These are phyloP conservation scores for Poecile montanus DNA, from an alignment of 2,797 vertebrate genomes.

Conservation along the genomic window DNA sequence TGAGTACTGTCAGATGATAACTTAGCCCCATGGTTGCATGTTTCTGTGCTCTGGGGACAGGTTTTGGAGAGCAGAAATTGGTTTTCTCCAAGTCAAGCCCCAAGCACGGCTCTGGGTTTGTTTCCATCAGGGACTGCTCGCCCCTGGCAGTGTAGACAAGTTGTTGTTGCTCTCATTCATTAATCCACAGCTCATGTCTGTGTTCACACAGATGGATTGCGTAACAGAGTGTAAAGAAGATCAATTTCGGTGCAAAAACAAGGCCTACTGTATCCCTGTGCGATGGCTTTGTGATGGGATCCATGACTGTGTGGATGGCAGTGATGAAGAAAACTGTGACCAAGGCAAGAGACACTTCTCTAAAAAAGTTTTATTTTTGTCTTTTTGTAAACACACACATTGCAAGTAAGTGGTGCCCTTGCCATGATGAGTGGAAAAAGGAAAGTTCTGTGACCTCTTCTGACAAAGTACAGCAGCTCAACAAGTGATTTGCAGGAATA, in stretches of 20 bases:
- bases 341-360: constrained; percentile 75
- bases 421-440: neutral
- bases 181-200: neutral
- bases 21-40: accelerated
- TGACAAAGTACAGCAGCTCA: neutral
- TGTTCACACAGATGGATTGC: constrained; percentile 86
- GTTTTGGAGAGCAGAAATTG: neutral
- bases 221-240: constrained; percentile 93
- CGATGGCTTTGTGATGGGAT: constrained; percentile 94
- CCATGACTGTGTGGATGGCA: constrained; percentile 95
- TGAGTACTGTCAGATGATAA: neutral
- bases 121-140: neutral
- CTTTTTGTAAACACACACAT: neutral
- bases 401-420: neutral
- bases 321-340: constrained; percentile 92
- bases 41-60: neutral
- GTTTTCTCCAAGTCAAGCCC: neutral
- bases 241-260: constrained; percentile 93
- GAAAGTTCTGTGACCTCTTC: neutral
- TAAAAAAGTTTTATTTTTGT: accelerated
- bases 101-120: accelerated
- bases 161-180: neutral
- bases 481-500: neutral
- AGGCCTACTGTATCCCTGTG: constrained; percentile 92
- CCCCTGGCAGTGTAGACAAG: accelerated